Conservation (phyloP, 2,797 vertebrate species). For the Poecile montanus region DNA sequence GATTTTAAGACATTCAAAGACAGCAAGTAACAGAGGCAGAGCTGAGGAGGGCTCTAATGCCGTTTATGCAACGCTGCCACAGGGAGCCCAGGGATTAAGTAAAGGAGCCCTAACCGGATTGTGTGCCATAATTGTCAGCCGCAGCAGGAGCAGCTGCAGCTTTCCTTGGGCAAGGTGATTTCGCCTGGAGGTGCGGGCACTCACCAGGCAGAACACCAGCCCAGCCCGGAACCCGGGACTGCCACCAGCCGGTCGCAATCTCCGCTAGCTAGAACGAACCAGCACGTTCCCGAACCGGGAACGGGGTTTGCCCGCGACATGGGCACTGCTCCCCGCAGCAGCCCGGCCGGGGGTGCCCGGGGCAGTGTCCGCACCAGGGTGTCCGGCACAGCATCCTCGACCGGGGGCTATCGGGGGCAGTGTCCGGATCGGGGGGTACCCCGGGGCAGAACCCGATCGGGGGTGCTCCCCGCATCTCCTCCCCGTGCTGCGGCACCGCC, state of each 20-base stretch:
- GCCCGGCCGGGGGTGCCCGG: background rate
- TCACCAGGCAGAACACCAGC: background rate
- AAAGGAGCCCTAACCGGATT: constrained; percentile 53
- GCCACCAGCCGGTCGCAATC: background rate
- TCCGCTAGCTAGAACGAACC: background rate
- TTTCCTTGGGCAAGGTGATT: constrained; percentile 26
- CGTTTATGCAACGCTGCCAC: constrained; percentile 1
- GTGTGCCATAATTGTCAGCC: constrained; percentile 8
- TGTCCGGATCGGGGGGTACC: no score
- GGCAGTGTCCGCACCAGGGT: background rate
- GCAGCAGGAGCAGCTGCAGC: background rate
- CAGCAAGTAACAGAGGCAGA: background rate
- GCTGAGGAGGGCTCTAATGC: background rate
- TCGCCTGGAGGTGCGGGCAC: background rate
- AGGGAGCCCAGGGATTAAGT: constrained; percentile 37
- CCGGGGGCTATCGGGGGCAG: no score
- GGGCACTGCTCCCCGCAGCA: background rate
- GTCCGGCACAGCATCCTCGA: background rate
- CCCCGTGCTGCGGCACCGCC: background rate
- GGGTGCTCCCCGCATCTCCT: background rate
- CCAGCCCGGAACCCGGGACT: background rate
- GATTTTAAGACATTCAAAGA: background rate
- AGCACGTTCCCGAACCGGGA: background rate
- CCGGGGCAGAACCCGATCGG: background rate
- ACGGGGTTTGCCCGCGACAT: rapidly evolving